Evolutionary conservation across 2,888 invertebrate genomes (phyloP), one percentile per base, ranked within the genome.

Genomic region (Scaptodrosophila latifasciaeformis): DNA sequence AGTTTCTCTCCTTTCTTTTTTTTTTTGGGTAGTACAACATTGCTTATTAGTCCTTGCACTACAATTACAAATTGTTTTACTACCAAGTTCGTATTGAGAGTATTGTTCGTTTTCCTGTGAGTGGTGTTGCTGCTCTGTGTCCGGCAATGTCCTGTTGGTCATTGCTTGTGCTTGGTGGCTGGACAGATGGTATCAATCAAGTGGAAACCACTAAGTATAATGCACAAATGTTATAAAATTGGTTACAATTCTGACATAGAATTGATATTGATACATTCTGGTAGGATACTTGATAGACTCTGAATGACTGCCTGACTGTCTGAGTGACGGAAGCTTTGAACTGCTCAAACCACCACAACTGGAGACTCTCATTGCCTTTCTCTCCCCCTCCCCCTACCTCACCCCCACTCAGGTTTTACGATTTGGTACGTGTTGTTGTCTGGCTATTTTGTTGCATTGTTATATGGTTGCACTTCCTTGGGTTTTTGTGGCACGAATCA

Each of bases 401-500:
- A 12, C 31, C 31, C 31, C 13, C 31, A 34, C 34, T 34, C n/a
- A 3, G 34, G 1, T 27, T 24, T 29, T 10, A 63, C 77, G 65
- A 65, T 49, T 74, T 74, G 74, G 74, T 77, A 77, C 77, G 72
- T 74, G 74, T 74, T 74, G 68, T 74, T 66, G 17, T 15, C 77
- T 66, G 77, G 68, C 17, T 72, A 76, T 74, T 74, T 74, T 72
- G 72, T 74, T 74, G n/a, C n/a, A 72, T 13, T 77, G 70, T 76
- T 72, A 74, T 76, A 72, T 67, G 72, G 76, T 76, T 72, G 72
- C 77, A 76, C 77, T 74, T 74, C 72, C 72, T 76, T 56, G 50
- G 48, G 48, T 30, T 49, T 55, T 54, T 51, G 59, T 77, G 83
- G 84, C 85, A 85, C 85, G 85, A 83, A 85, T 84, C 85, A 85